phyloP scores from a whole-genome alignment of 1,140 invertebrate species.

The Hormaphis cornu region DNA sequence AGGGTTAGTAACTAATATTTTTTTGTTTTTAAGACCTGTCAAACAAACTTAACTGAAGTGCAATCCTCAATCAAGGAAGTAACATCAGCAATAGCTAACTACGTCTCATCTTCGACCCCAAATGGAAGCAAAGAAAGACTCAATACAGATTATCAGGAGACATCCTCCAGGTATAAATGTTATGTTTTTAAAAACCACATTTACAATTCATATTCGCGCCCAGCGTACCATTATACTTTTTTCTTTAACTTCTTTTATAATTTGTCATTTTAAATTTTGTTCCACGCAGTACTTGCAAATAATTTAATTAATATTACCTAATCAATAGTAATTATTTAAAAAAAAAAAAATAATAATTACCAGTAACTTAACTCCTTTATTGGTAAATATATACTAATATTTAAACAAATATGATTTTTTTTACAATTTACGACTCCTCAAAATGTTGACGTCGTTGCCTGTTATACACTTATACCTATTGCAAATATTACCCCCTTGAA shows the following conservation, averaged over 20 bases:
- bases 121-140: constrained; percentile 49
- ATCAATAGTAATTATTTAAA: too few relatives aligned
- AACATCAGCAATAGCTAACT: constrained; percentile 84
- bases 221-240: background rate
- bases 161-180: constrained; percentile 37
- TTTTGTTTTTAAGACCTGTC: background rate
- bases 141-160: constrained; percentile 39
- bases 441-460: too few relatives aligned
- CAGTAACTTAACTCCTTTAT: too few relatives aligned
- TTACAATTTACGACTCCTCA: too few relatives aligned
- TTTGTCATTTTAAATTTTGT: background rate
- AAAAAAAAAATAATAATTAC: too few relatives aligned
- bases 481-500: too few relatives aligned
- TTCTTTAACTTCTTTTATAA: background rate
- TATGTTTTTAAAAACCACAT: too few relatives aligned
- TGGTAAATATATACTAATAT: background rate
- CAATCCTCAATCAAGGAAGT: constrained; percentile 84
- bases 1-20: background rate
- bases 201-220: background rate
- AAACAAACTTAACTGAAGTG: constrained; percentile 54
- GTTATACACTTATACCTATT: too few relatives aligned
- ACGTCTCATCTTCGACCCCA: constrained; percentile 52
- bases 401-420: background rate
- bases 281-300: background rate
- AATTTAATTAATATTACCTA: too few relatives aligned